Percentiles rank a stretch among this genome's conserved stretches.
Conservation (phyloP, 1,140 invertebrate genomes). For the Reticulitermes speratus region DNA sequence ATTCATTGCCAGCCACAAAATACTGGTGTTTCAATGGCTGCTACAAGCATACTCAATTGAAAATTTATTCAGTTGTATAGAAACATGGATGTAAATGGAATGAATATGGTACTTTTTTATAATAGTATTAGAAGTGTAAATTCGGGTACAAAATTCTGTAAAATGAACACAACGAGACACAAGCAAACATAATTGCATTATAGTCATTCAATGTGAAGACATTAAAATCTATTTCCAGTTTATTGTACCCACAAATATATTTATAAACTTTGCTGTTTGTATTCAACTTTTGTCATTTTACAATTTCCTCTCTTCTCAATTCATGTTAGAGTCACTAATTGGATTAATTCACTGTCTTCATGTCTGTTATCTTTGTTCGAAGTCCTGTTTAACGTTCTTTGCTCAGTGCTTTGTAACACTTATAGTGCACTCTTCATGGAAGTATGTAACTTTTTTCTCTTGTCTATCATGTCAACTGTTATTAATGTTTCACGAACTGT, state of each 20-base stretch:
- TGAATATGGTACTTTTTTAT: not conserved
- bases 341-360: not conserved
- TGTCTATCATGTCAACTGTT: not conserved
- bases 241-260: not conserved
- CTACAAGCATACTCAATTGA: too few relatives aligned
- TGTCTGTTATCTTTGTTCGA: not conserved
- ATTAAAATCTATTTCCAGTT: not conserved
- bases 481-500: not conserved
- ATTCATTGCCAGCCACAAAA: too few relatives aligned
- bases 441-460: not conserved
- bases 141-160: not conserved
- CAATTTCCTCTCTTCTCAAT: not conserved
- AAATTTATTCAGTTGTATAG: too few relatives aligned
- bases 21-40: too few relatives aligned
- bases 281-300: not conserved
- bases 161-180: not conserved
- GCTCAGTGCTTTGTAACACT: not conserved
- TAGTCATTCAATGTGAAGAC: not conserved
- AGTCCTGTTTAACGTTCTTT: not conserved
- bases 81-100: not conserved
- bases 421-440: not conserved
- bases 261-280: not conserved
- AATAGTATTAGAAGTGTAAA: not conserved
- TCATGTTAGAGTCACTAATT: not conserved
- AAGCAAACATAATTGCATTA: not conserved